phyloP scores from a whole-genome alignment of 2,113 vertebrate genomes.

The Microcebus ravelobensis region DNA sequence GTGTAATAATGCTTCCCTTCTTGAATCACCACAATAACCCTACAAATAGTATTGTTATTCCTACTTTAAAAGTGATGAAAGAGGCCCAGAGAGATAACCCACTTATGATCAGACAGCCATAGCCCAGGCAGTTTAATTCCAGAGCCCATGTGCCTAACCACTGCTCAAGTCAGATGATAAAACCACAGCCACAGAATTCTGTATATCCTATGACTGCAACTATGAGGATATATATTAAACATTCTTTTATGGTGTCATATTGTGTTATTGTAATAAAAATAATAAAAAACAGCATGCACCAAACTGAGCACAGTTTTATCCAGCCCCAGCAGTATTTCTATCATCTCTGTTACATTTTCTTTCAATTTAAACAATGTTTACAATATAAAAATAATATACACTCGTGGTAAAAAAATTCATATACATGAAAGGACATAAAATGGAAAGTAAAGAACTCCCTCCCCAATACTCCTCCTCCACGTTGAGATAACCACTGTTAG shows the following conservation, averaged over 20 bases:
- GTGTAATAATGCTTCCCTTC: neutral
- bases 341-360: conserved; percentile 35
- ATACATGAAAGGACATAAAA: conserved; percentile 17
- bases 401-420: neutral
- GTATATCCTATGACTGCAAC: neutral
- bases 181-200: neutral
- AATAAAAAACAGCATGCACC: conserved; percentile 27
- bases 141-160: neutral
- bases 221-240: neutral
- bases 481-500: conserved; percentile 37
- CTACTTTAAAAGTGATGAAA: neutral
- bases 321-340: conserved; percentile 11
- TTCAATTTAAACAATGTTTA: conserved; percentile 59
- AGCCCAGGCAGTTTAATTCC: neutral
- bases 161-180: neutral
- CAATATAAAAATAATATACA: conserved; percentile 55
- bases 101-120: neutral
- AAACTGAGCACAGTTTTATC: conserved; percentile 22
- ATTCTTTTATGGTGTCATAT: neutral
- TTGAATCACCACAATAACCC: neutral
- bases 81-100: neutral
- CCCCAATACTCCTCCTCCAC: neutral
- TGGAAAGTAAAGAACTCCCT: conserved; percentile 32
- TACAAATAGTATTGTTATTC: neutral
- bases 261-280: conserved; percentile 62